These are phyloP conservation scores for Chelon labrosus DNA, from an alignment of 2,797 vertebrate species.

Conservation along the genomic window DNA sequence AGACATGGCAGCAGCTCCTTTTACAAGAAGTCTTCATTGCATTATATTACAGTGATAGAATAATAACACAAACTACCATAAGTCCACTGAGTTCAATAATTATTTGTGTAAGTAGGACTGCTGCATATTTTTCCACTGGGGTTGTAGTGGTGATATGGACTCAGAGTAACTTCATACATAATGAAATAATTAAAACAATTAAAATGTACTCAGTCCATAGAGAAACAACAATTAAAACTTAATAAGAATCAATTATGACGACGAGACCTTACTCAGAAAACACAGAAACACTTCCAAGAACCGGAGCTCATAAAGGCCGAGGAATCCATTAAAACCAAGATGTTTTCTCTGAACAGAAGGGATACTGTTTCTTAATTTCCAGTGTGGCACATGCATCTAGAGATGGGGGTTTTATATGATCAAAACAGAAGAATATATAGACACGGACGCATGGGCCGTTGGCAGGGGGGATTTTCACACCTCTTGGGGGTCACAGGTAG, in stretches of 20 bases:
- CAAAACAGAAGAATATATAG: conserved; percentile 21
- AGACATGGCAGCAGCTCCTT: background rate
- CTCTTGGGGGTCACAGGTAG: conserved; percentile 63
- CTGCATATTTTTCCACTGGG: conserved; percentile 14
- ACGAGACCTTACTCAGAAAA: conserved; percentile 59
- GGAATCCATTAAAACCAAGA: conserved; percentile 69
- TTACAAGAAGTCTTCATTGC: background rate
- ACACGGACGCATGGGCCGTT: background rate
- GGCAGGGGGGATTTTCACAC: conserved; percentile 31
- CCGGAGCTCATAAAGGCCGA: conserved; percentile 68
- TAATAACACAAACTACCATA: conserved; percentile 6
- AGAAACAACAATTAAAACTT: conserved; percentile 66
- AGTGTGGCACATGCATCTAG: conserved; percentile 30
- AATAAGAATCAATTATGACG: conserved; percentile 69
- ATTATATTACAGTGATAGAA: background rate
- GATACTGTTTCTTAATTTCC: conserved; percentile 59
- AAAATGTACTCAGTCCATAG: conserved; percentile 51
- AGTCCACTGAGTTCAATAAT: conserved; percentile 29
- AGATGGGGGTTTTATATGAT: conserved; percentile 35
- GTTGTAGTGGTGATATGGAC: conserved; percentile 36
- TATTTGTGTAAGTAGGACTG: conserved; percentile 28
- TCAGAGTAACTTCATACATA: conserved; percentile 40
- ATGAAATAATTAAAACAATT: conserved; percentile 67
- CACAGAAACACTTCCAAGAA: conserved; percentile 60
- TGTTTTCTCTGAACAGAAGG: conserved; percentile 60